Evolutionary conservation across 1,140 invertebrate genomes (phyloP).

Genomic region (Apis cerana): DNA sequence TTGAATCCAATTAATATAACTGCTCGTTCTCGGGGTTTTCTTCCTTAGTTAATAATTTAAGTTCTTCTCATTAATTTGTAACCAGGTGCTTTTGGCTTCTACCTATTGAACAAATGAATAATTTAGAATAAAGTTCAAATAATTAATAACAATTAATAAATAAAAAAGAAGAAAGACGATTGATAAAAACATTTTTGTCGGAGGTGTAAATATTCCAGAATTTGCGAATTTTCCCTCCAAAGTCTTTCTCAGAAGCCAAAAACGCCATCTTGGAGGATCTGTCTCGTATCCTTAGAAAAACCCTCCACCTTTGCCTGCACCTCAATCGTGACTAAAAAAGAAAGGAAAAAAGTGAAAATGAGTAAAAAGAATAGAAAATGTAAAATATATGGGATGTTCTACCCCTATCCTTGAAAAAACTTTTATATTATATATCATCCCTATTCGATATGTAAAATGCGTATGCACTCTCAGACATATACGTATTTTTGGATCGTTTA

Average conservation of each 20-base stretch:
- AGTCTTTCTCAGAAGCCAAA: slow-evolving; percentile 70
- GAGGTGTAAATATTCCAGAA: slow-evolving; percentile 6
- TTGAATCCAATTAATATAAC: slow-evolving; percentile 44
- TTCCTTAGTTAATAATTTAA: slow-evolving; percentile 48
- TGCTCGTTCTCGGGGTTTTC: slow-evolving; percentile 54
- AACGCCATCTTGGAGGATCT: slow-evolving; percentile 65
- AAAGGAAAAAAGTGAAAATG: slow-evolving; percentile 2
- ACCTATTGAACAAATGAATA: slow-evolving; percentile 1
- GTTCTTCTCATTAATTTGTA: slow-evolving; percentile 50
- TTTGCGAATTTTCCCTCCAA: slow-evolving; percentile 56
- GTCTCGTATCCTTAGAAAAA: slow-evolving; percentile 34
- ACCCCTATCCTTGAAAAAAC: background rate
- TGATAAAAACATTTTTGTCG: slow-evolving; percentile 16
- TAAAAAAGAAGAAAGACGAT: background rate
- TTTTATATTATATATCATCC: slow-evolving; percentile 19
- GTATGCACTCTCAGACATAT: slow-evolving; percentile 42
- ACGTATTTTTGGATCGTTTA: slow-evolving; percentile 43
- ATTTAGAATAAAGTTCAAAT: background rate
- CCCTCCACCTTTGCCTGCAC: slow-evolving; percentile 60
- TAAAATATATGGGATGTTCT: slow-evolving; percentile 8
- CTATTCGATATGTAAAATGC: slow-evolving; percentile 43
- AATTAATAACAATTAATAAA: background rate
- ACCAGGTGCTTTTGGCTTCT: slow-evolving; percentile 65
- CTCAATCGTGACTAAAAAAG: slow-evolving; percentile 51
- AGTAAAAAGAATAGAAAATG: background rate